Base-by-base conservation (phyloP, 2,113 vertebrate species). In the Hemiscyllium ocellatum region DNA sequence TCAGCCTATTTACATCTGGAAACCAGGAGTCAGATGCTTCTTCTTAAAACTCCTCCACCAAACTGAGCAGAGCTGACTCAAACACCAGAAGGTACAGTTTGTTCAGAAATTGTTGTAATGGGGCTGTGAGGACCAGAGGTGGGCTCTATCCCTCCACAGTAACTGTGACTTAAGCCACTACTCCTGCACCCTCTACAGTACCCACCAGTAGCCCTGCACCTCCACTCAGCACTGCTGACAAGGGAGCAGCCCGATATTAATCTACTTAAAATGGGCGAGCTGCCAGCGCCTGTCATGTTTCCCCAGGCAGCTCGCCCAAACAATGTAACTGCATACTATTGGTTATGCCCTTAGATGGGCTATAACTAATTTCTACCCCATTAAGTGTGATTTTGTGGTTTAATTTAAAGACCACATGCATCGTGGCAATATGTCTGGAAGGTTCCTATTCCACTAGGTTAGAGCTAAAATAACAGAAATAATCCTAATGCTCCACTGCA, bases 321-420 rank as follows among this genome's bases (percentile, higher is more conserved):
- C 20, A 65, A 91, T 91, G 56, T 66, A 91, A 65, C 33, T 4
- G 87, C 87, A 65, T 91, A 61, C 29, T n/a, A 65, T 12, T 90
- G 56, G 56, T 65, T 66, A 37, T 93, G 61, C 89, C 61, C 89
- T 10, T 93, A 66, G 15, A 66, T 29, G n/a, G 61, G 61, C 33
- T 93, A 68, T 24, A 65, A 37, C 56, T 65, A 93, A 93, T 93
- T 68, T 93, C 33, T 93, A 93, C 89, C 17, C 33, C 89, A 93
- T 68, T 70, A 72, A 52, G 5, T 52, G 94, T 95, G 68, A 72
- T 33, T 95, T 72, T 76, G 68, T 95, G 69, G 68, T 52, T 69
- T 68, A 68, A 15, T 94, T 93, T 93, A 47, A 68, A 70, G 93
- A 72, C n/a, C 42, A 52, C 68, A 72, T 70, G 68, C 68, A 95